phyloP scores from a whole-genome alignment of 1,140 invertebrate genomes.

The Teleogryllus occipitalis region DNA sequence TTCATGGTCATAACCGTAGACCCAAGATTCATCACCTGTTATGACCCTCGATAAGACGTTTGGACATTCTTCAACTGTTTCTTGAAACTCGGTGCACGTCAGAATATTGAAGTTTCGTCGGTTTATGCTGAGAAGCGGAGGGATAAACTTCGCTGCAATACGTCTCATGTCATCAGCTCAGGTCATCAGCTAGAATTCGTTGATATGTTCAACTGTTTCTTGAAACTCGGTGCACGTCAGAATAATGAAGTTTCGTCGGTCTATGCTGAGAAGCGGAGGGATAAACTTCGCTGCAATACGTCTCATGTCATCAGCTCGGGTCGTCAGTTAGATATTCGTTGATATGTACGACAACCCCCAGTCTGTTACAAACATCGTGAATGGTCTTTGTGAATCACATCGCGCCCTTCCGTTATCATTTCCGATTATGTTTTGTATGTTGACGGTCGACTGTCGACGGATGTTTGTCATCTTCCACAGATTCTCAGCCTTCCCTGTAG shows the following conservation, averaged over 20 bases:
- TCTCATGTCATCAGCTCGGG: background rate
- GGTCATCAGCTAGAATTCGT: background rate
- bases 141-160: background rate
- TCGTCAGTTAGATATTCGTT: background rate
- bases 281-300: background rate
- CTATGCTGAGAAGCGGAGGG: background rate
- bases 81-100: background rate
- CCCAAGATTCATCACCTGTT: background rate
- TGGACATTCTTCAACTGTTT: background rate
- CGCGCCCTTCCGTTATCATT: background rate
- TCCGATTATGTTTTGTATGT: too few species aligned
- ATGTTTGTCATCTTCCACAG: too few species aligned
- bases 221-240: background rate
- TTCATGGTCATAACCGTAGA: too few species aligned
- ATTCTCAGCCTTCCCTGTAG: background rate
- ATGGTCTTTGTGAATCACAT: background rate
- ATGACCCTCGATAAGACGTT: background rate
- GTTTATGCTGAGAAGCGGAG: background rate
- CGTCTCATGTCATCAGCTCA: too few species aligned
- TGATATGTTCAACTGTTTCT: background rate
- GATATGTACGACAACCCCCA: background rate
- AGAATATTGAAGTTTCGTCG: background rate
- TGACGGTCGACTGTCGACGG: too few species aligned
- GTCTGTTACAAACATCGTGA: slow-evolving; percentile 10
- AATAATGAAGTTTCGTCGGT: background rate